A percentile compares a stretch with the other conserved stretches of the same genome.
These are phyloP conservation scores for Acipenser transmontanus DNA, from an alignment of 2,797 vertebrate genomes.

Conservation along the genomic window DNA sequence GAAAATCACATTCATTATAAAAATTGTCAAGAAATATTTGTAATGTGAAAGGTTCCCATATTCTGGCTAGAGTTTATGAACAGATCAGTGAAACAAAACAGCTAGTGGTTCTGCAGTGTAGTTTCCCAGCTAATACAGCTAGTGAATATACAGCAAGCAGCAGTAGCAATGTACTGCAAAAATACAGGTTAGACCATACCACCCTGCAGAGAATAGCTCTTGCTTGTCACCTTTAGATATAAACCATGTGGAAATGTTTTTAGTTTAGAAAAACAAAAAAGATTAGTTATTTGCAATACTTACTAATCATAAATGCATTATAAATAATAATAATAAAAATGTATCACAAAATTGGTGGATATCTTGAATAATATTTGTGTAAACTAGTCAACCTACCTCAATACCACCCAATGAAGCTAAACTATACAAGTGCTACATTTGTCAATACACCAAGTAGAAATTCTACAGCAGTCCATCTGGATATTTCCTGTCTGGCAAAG, in stretches of 20 bases:
- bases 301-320: no score
- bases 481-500: no score
- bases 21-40: background rate
- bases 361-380: no score
- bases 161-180: constrained; percentile 64
- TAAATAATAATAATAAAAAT: no score
- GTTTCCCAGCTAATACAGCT: constrained; percentile 30
- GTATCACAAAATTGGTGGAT: no score
- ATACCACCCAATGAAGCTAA: no score
- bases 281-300: background rate
- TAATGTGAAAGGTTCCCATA: constrained; percentile 42
- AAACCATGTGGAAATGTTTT: constrained; percentile 66
- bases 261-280: background rate
- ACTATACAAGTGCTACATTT: no score
- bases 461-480: no score
- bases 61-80: constrained; percentile 31
- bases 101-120: constrained; percentile 44
- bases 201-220: constrained; percentile 86
- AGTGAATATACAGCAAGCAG: constrained; percentile 71
- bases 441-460: no score
- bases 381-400: no score
- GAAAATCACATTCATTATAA: no score
- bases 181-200: constrained; percentile 83
- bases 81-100: constrained; percentile 39
- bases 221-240: constrained; percentile 97